Percentiles rank a stretch among this genome's conserved stretches.
These are phyloP conservation scores for Amphimallon solstitiale DNA, from an alignment of 2,888 invertebrate species.

Conservation along the genomic window DNA sequence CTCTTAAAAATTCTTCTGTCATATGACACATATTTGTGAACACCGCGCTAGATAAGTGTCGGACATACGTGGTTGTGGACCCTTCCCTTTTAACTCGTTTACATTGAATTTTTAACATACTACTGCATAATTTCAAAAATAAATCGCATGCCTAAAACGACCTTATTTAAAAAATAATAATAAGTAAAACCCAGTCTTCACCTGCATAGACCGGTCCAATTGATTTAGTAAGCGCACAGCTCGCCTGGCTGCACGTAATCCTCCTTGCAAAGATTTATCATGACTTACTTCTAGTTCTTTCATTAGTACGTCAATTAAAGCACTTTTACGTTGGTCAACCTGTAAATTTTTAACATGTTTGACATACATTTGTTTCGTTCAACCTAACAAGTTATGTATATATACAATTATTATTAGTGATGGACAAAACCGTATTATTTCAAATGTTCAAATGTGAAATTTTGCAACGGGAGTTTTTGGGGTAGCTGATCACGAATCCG, in stretches of 20 bases:
- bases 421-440: too few species aligned
- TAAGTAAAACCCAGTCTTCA: slow-evolving; percentile 41
- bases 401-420: too few species aligned
- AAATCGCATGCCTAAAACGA: slow-evolving; percentile 78
- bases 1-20: slow-evolving; percentile 77
- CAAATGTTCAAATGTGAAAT: too few species aligned
- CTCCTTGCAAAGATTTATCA: slow-evolving; percentile 90
- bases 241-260: slow-evolving; percentile 83
- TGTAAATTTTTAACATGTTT: slow-evolving; percentile 51
- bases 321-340: slow-evolving; percentile 78
- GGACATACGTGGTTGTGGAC: slow-evolving; percentile 81
- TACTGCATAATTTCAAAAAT: slow-evolving; percentile 83
- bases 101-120: slow-evolving; percentile 81
- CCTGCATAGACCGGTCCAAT: slow-evolving; percentile 75
- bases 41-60: slow-evolving; percentile 83
- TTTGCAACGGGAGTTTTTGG: too few species aligned
- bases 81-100: slow-evolving; percentile 85
- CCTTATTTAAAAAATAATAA: slow-evolving; percentile 11
- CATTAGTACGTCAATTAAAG: slow-evolving; percentile 86
- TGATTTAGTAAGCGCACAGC: slow-evolving; percentile 87
- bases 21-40: slow-evolving; percentile 77
- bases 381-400: too few species aligned
- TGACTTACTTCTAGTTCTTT: slow-evolving; percentile 90
- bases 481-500: too few species aligned
- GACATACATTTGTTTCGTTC: too few species aligned